These are phyloP conservation scores for Omphaloscelis lunosa DNA, from an alignment of 2,888 invertebrate genomes.

Conservation along the genomic window DNA sequence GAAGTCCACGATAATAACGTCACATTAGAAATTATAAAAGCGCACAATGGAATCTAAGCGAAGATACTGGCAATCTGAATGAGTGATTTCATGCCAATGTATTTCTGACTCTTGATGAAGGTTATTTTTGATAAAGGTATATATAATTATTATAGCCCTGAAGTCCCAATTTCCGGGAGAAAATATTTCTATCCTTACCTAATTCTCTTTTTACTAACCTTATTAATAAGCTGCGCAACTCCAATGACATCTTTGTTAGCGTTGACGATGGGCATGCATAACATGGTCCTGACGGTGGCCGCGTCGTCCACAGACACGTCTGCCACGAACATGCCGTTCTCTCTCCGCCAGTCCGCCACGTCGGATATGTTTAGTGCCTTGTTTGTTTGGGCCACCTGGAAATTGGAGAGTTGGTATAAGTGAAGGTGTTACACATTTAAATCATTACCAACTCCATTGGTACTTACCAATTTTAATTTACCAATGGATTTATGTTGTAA, in stretches of 20 bases:
- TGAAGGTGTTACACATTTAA: too few relatives aligned
- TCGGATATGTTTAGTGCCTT: slow-evolving; percentile 97
- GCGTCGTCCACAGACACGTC: slow-evolving; percentile 89
- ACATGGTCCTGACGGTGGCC: slow-evolving; percentile 94
- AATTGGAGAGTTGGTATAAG: background rate
- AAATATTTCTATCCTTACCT: background rate
- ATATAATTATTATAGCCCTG: background rate
- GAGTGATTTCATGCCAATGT: background rate
- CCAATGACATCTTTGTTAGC: slow-evolving; percentile 97
- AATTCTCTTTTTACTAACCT: slow-evolving; percentile 86
- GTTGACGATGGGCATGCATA: slow-evolving; percentile 98
- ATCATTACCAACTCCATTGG: too few relatives aligned
- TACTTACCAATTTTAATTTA: too few relatives aligned
- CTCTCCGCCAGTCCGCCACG: slow-evolving; percentile 94
- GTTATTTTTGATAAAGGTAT: background rate
- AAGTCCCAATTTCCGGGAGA: background rate
- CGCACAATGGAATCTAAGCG: too few relatives aligned
- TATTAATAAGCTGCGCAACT: slow-evolving; percentile 97
- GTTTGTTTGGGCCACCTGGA: slow-evolving; percentile 96
- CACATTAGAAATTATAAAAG: too few relatives aligned
- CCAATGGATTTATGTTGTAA: background rate
- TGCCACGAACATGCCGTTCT: slow-evolving; percentile 90
- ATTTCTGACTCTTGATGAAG: background rate
- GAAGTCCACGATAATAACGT: too few relatives aligned
- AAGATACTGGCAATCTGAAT: background rate